Conservation (phyloP, 1,140 invertebrate genomes). For the Phortica variegata region DNA sequence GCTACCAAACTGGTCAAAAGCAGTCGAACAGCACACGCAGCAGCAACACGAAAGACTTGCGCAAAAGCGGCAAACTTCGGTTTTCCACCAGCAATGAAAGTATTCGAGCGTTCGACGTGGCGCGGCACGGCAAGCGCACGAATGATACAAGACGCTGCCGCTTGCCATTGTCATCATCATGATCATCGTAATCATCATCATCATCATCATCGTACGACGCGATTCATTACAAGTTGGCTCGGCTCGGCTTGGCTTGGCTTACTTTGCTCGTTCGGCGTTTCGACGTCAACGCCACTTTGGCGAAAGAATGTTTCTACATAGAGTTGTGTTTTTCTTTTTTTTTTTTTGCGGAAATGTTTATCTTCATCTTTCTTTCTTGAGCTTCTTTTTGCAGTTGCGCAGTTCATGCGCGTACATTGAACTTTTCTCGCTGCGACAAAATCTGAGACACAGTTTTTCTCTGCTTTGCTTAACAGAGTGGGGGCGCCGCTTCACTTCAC, state of each 20-base stretch:
- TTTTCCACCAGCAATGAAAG: conserved; percentile 50
- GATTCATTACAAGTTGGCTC: conserved; percentile 19
- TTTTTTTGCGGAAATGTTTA: conserved; percentile 45
- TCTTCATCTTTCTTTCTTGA: conserved; percentile 24
- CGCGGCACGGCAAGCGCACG: too few relatives aligned
- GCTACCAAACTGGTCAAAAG: conserved; percentile 42
- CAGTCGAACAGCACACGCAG: not conserved
- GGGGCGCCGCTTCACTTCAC: too few relatives aligned
- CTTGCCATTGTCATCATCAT: too few relatives aligned
- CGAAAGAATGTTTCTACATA: conserved; percentile 48
- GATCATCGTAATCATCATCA: too few relatives aligned
- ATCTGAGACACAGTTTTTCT: too few relatives aligned
- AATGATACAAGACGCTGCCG: too few relatives aligned
- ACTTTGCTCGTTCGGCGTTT: conserved; percentile 1
- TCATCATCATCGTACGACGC: too few relatives aligned
- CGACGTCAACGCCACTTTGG: not conserved
- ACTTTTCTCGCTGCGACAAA: too few relatives aligned
- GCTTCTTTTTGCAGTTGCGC: conserved; percentile 28
- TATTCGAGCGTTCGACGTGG: conserved; percentile 20
- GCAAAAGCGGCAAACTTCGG: too few relatives aligned
- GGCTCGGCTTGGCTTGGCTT: conserved; percentile 29
- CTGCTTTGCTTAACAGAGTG: too few relatives aligned
- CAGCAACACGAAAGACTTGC: too few relatives aligned
- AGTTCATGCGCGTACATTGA: conserved; percentile 50
- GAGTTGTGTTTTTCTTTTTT: conserved; percentile 28